Percentiles rank a stretch among this genome's conserved stretches.
Conservation (phyloP, 2,113 vertebrate genomes). For the Amazona guildingii region DNA sequence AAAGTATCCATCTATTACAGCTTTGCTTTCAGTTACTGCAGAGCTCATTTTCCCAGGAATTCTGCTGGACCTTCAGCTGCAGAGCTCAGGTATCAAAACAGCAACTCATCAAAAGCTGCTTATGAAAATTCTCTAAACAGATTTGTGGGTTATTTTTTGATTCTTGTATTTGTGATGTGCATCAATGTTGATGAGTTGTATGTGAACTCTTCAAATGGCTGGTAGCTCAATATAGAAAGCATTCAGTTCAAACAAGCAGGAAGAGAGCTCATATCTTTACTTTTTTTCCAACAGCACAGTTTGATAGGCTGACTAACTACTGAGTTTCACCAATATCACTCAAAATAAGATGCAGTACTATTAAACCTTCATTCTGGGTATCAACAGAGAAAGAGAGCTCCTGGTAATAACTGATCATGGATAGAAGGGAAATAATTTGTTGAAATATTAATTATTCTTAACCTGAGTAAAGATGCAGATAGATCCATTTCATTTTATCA, state of each 20-base stretch:
- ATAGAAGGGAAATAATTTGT: background rate
- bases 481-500: background rate
- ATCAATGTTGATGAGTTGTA: background rate
- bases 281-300: background rate
- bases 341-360: background rate
- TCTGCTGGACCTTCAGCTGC: background rate
- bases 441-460: background rate
- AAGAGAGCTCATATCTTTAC: background rate
- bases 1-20: background rate
- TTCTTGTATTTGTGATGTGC: background rate
- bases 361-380: background rate
- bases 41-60: background rate
- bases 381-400: background rate
- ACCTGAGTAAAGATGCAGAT: background rate
- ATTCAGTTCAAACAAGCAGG: background rate
- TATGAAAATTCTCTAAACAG: background rate
- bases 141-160: background rate
- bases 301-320: background rate
- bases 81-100: background rate
- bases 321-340: background rate
- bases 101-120: background rate
- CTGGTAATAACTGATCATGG: background rate
- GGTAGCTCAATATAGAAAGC: background rate
- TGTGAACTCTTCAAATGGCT: background rate
- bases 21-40: background rate